phyloP scores from a whole-genome alignment of 2,797 vertebrate species.

The Eupleurogrammus muticus region DNA sequence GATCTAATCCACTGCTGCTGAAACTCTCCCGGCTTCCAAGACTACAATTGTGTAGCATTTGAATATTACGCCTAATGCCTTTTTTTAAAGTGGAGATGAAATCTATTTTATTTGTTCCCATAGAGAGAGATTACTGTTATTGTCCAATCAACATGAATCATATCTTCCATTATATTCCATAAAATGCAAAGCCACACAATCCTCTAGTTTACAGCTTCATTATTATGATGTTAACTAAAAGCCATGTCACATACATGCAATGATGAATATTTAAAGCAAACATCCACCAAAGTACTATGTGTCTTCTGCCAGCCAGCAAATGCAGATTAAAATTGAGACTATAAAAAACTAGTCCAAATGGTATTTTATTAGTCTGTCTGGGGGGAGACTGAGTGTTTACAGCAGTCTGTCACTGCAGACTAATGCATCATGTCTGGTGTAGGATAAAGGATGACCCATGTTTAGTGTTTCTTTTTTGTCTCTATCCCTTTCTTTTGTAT shows the following conservation, averaged over 20 bases:
- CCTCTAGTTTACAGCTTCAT: not conserved
- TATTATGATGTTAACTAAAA: not conserved
- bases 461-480: too few species aligned
- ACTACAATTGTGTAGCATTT: too few species aligned
- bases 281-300: not conserved
- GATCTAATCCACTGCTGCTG: conserved; percentile 10
- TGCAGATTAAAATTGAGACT: conserved; percentile 1
- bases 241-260: not conserved
- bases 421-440: too few species aligned
- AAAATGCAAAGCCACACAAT: conserved; percentile 2
- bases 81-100: not conserved
- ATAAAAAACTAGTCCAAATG: not conserved
- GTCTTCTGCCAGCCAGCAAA: not conserved
- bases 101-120: not conserved
- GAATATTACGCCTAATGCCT: not conserved
- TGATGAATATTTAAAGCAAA: not conserved
- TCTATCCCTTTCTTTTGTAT: too few species aligned
- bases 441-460: too few species aligned
- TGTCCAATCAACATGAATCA: not conserved
- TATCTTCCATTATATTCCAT: not conserved
- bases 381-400: not conserved
- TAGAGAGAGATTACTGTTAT: conserved; percentile 8
- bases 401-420: too few species aligned
- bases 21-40: not conserved
- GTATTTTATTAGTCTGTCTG: conserved; percentile 13